These are phyloP conservation scores for Bradysia coprophila DNA, from an alignment of 1,140 invertebrate species.

Conservation along the genomic window DNA sequence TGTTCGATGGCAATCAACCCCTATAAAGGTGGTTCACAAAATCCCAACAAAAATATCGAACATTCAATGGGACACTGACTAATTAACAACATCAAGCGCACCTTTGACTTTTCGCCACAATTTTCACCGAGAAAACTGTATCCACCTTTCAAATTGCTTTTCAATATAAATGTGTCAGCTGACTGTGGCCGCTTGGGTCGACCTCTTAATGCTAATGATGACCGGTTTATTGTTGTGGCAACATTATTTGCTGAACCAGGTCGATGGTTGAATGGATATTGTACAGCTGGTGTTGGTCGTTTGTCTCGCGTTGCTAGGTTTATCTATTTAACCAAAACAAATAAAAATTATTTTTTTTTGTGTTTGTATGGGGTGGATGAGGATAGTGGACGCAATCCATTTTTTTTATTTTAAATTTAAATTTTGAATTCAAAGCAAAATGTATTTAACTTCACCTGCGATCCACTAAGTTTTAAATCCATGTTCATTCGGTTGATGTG, in stretches of 20 bases:
- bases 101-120: conserved; percentile 1
- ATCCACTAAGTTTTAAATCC: too few relatives aligned
- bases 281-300: conserved; percentile 1
- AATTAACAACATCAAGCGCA: background rate
- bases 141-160: background rate
- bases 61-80: background rate
- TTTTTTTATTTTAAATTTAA: too few relatives aligned
- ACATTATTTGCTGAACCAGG: background rate
- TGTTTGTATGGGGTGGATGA: too few relatives aligned
- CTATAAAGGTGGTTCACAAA: too few relatives aligned
- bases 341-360: too few relatives aligned
- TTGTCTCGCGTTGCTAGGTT: conserved; percentile 4
- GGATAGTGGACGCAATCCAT: too few relatives aligned
- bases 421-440: too few relatives aligned
- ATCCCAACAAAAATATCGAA: too few relatives aligned
- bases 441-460: too few relatives aligned
- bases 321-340: conserved; percentile 1
- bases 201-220: background rate
- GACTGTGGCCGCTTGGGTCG: background rate
- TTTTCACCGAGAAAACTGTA: background rate
- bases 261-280: conserved; percentile 1
- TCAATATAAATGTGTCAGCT: background rate
- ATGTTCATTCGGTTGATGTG: too few relatives aligned
- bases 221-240: background rate
- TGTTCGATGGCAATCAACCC: too few relatives aligned